phyloP scores from a whole-genome alignment of 2,888 invertebrate species.

The Anthrax anthrax region DNA sequence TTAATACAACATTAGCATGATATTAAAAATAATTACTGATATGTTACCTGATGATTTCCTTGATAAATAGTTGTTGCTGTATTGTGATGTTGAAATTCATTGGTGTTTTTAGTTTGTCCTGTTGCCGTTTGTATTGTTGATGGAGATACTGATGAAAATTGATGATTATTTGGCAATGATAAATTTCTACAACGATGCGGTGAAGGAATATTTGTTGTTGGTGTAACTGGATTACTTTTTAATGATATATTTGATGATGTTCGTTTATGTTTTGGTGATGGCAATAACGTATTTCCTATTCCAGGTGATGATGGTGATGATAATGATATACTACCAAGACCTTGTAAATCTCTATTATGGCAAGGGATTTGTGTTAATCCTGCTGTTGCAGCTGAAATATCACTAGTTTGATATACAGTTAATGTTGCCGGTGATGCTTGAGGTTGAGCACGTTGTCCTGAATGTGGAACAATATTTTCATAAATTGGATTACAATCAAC shows the following conservation, averaged over 20 bases:
- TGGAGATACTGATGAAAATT: conserved; percentile 12
- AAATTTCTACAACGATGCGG: conserved; percentile 29
- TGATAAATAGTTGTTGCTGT: neutral
- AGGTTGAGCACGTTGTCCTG: conserved; percentile 36
- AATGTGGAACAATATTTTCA: conserved; percentile 46
- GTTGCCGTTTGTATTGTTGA: neutral
- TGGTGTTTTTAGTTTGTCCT: conserved; percentile 1
- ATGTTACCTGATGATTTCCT: neutral
- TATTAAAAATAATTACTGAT: neutral
- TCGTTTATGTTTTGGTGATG: conserved; percentile 18
- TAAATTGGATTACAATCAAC: conserved; percentile 44
- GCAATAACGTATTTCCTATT: neutral
- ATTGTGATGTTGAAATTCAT: conserved; percentile 1
- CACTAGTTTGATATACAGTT: conserved; percentile 27
- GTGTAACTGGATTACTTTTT: conserved; percentile 11
- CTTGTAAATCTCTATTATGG: neutral
- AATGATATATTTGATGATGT: conserved; percentile 26
- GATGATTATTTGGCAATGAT: conserved; percentile 26
- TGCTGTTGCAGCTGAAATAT: conserved; percentile 7
- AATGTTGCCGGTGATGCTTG: conserved; percentile 32
- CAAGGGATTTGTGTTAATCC: neutral
- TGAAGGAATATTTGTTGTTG: conserved; percentile 16
- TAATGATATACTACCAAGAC: conserved; percentile 2
- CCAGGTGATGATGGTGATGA: neutral
- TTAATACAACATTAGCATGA: neutral